These are phyloP conservation scores for Rhynchophorus ferrugineus DNA, from an alignment of 1,140 invertebrate genomes.

Conservation along the genomic window DNA sequence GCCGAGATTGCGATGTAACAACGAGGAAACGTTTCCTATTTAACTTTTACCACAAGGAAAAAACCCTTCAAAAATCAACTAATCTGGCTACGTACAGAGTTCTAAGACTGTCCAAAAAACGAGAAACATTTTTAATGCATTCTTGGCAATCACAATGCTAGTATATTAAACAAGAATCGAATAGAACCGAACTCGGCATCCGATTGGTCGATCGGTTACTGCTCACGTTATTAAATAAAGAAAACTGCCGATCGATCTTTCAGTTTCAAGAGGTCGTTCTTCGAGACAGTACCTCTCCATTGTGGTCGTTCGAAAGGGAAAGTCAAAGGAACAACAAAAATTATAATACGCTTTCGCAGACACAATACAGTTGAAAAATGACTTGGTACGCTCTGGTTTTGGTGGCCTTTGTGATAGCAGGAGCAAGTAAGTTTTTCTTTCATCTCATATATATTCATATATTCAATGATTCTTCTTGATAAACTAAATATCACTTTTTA, in stretches of 20 bases:
- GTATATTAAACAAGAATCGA: background rate
- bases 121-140: background rate
- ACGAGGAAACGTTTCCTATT: too few species aligned
- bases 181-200: background rate
- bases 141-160: background rate
- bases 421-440: conserved; percentile 11
- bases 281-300: conserved; percentile 6
- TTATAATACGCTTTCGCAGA: conserved; percentile 1
- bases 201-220: background rate
- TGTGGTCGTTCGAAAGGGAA: background rate
- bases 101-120: too few species aligned
- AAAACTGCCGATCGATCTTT: conserved; percentile 10
- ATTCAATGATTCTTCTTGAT: too few species aligned
- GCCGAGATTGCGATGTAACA: too few species aligned
- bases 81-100: too few species aligned
- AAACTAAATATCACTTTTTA: too few species aligned
- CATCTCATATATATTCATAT: background rate
- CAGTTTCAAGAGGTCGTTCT: conserved; percentile 16
- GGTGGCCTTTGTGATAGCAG: conserved; percentile 1
- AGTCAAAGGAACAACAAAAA: background rate
- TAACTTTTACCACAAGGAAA: too few species aligned
- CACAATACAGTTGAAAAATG: conserved; percentile 8
- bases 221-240: conserved; percentile 12
- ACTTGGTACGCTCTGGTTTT: conserved; percentile 7
- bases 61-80: too few species aligned